Percentiles rank a stretch among this genome's conserved stretches.
Evolutionary conservation across 2,797 vertebrate species (phyloP).

Genomic region (Neosilurus hyrtlii): DNA sequence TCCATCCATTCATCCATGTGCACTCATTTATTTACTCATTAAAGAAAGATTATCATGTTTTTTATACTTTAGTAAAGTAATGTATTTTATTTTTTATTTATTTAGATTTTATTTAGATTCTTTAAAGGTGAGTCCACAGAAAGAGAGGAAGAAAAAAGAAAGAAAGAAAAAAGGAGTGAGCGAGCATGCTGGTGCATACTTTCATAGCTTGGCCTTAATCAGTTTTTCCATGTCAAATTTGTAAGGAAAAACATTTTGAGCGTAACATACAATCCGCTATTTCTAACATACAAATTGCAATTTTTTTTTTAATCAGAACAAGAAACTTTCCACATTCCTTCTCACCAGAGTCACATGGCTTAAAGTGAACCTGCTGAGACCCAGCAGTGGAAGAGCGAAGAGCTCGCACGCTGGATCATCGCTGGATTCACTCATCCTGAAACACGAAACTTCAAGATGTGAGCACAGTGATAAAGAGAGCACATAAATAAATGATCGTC

Average conservation of each 20-base stretch:
- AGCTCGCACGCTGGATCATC: neutral
- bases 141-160: neutral
- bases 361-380: neutral
- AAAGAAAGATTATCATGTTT: neutral
- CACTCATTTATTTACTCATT: neutral
- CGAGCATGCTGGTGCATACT: slow-evolving; percentile 6
- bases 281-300: slow-evolving; percentile 18
- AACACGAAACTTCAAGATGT: neutral
- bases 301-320: slow-evolving; percentile 23
- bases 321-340: slow-evolving; percentile 30
- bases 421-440: neutral
- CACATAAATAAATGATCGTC: neutral
- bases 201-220: slow-evolving; percentile 9
- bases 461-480: neutral
- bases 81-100: neutral
- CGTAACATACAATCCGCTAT: slow-evolving; percentile 14
- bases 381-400: neutral
- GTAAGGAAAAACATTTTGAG: slow-evolving; percentile 5
- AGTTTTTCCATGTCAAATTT: slow-evolving; percentile 27
- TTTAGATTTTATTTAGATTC: too few relatives aligned
- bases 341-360: slow-evolving; percentile 5
- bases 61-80: neutral
- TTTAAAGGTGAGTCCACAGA: neutral
- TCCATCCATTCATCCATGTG: too few relatives aligned
- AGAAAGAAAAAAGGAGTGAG: too few relatives aligned